A percentile compares a stretch with the other conserved stretches of the same genome.
These are phyloP conservation scores for Telmatochromis brachygnathus DNA, from an alignment of 2,113 vertebrate species.

Conservation along the genomic window DNA sequence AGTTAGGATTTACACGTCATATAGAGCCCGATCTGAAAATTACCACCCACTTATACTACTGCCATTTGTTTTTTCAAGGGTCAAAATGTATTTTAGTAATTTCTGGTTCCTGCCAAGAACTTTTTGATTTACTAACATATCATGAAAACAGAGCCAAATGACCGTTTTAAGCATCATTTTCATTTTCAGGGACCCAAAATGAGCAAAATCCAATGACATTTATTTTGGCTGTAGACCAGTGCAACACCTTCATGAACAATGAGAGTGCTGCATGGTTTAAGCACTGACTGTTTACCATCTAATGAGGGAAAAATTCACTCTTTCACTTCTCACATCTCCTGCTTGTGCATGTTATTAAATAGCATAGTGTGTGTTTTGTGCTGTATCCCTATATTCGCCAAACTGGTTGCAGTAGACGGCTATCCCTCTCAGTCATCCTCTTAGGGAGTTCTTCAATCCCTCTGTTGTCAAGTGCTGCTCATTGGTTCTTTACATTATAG, in stretches of 20 bases:
- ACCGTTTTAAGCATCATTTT: background rate
- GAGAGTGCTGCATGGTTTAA: background rate
- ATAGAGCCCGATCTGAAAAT: background rate
- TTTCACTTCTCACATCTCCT: background rate
- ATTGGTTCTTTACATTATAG: background rate
- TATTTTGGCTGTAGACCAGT: background rate
- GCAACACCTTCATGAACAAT: background rate
- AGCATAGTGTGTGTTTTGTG: background rate
- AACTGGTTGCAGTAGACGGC: background rate
- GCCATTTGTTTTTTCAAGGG: background rate
- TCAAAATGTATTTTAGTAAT: background rate
- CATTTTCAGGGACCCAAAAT: background rate
- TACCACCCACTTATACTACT: background rate
- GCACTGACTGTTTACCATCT: background rate
- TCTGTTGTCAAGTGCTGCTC: background rate
- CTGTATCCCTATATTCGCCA: rapidly evolving
- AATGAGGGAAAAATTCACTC: background rate
- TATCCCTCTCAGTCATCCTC: background rate
- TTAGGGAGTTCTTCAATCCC: rapidly evolving
- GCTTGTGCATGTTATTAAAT: background rate
- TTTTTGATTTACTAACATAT: background rate
- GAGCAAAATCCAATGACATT: background rate
- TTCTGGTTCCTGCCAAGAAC: background rate
- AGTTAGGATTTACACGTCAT: background rate
- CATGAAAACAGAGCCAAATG: background rate